phyloP scores from a whole-genome alignment of 2,888 invertebrate genomes.

The Leucophora obtusa region DNA sequence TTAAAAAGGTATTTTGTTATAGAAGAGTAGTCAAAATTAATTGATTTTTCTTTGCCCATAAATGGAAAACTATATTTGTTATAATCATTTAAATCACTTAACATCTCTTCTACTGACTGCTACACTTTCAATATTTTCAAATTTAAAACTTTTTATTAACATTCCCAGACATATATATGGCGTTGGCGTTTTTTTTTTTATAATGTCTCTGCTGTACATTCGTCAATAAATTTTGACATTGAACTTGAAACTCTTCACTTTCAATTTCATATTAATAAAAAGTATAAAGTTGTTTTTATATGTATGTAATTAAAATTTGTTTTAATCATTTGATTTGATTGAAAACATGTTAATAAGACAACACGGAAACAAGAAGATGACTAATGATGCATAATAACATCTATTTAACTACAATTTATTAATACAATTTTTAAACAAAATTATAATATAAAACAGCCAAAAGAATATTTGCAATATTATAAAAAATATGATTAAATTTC shows the following conservation, averaged over 20 bases:
- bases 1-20: too few species aligned
- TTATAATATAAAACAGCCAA: not conserved
- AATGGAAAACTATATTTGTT: too few species aligned
- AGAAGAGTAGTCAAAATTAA: too few species aligned
- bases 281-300: conserved; percentile 19
- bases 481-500: conserved; percentile 11
- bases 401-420: conserved; percentile 3
- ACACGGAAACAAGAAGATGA: conserved; percentile 56
- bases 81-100: not conserved
- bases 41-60: too few species aligned
- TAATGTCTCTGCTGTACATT: not conserved
- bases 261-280: conserved; percentile 42
- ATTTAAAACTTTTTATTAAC: not conserved
- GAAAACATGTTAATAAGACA: conserved; percentile 57
- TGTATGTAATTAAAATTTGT: conserved; percentile 35
- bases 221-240: conserved; percentile 34
- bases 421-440: conserved; percentile 6
- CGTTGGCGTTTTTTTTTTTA: not conserved
- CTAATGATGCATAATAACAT: conserved; percentile 40
- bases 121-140: not conserved
- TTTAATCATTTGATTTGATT: conserved; percentile 37
- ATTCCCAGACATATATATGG: not conserved
- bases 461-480: conserved; percentile 10
- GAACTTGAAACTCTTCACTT: conserved; percentile 62
- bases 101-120: not conserved